Evolutionary conservation across 2,888 invertebrate species (phyloP).

Genomic region (Andricus quercusramuli): DNA sequence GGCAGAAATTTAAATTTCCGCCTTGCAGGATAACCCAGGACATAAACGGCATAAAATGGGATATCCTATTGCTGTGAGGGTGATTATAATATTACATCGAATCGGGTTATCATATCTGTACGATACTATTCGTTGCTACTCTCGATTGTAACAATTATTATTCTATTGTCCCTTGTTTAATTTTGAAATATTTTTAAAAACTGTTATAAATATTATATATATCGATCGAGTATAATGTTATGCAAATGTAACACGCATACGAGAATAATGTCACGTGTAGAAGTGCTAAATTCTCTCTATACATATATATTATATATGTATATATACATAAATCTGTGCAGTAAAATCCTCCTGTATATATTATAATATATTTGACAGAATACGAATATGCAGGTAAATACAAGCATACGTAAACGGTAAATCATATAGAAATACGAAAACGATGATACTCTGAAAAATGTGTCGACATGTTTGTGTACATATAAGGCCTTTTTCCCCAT

Average conservation of each 20-base stretch:
- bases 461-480: constrained; percentile 40
- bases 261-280: constrained; percentile 60
- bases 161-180: constrained; percentile 69
- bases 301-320: constrained; percentile 48
- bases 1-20: too few relatives aligned
- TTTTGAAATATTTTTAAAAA: constrained; percentile 72
- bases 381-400: constrained; percentile 39
- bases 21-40: too few relatives aligned
- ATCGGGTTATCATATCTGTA: constrained; percentile 47
- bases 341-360: constrained; percentile 57
- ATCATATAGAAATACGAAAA: constrained; percentile 39
- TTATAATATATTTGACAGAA: constrained; percentile 41
- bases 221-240: constrained; percentile 70
- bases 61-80: too few relatives aligned
- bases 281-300: constrained; percentile 56
- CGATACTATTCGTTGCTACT: constrained; percentile 61
- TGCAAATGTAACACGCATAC: constrained; percentile 62
- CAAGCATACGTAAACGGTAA: constrained; percentile 32
- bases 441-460: constrained; percentile 39
- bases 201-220: constrained; percentile 68
- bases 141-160: constrained; percentile 67
- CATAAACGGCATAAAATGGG: too few relatives aligned
- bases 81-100: constrained; percentile 21
- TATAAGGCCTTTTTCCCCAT: constrained; percentile 36
- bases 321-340: constrained; percentile 58